Conservation (phyloP, 2,888 invertebrate species). For the Cerastis leucographa region DNA sequence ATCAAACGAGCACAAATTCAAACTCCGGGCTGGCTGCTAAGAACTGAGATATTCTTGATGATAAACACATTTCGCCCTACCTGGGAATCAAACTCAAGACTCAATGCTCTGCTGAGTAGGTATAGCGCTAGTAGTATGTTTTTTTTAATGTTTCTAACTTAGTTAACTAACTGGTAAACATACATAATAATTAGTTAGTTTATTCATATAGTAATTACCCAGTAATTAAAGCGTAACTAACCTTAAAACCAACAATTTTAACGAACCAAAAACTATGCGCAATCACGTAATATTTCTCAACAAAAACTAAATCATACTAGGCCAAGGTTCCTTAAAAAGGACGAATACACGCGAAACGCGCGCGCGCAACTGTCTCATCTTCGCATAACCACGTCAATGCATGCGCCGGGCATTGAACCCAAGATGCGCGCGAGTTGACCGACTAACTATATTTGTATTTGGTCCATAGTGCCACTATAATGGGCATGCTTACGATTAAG, state of each 20-base stretch:
- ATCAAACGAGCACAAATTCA: neutral
- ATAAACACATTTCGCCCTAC: neutral
- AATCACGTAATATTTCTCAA: conserved; percentile 40
- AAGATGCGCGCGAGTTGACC: conserved; percentile 63
- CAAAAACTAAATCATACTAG: conserved; percentile 37
- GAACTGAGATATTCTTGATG: neutral
- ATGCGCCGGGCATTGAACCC: conserved; percentile 60
- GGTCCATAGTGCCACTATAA: conserved; percentile 59
- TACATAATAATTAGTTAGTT: neutral
- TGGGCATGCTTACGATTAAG: conserved; percentile 56
- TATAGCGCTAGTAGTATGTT: neutral
- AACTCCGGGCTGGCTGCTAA: neutral
- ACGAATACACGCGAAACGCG: conserved; percentile 29
- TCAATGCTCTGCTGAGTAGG: neutral
- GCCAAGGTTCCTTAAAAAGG: conserved; percentile 45
- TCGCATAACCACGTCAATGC: conserved; percentile 42
- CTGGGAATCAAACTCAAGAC: neutral
- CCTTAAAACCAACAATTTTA: conserved; percentile 7
- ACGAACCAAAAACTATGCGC: conserved; percentile 17
- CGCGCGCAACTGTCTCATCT: conserved; percentile 41
- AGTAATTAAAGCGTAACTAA: conserved; percentile 18
- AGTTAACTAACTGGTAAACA: neutral
- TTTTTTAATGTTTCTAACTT: neutral
- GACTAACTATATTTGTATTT: conserved; percentile 66
- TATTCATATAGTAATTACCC: neutral